Base-by-base conservation (phyloP, 1,140 invertebrate species). In the Cydia pomonella region DNA sequence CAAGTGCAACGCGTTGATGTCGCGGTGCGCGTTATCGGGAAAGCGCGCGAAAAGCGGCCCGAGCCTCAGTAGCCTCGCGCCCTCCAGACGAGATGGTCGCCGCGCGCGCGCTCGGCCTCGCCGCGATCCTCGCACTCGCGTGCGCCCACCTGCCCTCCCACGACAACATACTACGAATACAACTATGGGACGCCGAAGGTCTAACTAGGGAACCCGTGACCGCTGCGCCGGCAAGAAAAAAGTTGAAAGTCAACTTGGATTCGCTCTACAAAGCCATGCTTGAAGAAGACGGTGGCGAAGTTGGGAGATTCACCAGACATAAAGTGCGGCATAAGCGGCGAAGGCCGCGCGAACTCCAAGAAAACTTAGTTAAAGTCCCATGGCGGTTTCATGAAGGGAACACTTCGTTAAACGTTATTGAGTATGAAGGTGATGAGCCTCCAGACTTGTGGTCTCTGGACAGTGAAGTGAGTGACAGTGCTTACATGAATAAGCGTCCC, bases 121-220 rank as follows among this genome's bases (percentile, higher is more conserved):
- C 84, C 76, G 75, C 90, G 82, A 86, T 88, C 81, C 73, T 92
- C 82, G 83, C 84, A 77, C 80, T 84, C 81, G 86, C 83, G 79
- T 82, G 85, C 81, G 88, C 89, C 78, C 89, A 92, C 79, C 79
- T 89, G 75, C 76, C 87, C 76, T 91, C 91, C 59, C 90, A 88
- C 82, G 90, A 92, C 64, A 92, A 91, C 80, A 92, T 92, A 79
- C 83, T 92, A 13, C 78, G 91, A 77, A 88, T 92, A 85, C 91
- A 92, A 73, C 82, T 92, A 27, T 92, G 90, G 90, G 91, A 92
- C 77, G 89, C 84, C 29, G 91, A 92, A 77, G 91, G 91, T 0
- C 84, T 92, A 25, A 88, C 82, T 73, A 79, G 85, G 72, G 90
- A 91, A 63, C 85, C 88, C 44, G 75, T 87, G 9, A 78, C 83